These are phyloP conservation scores for Scartelaos histophorus DNA, from an alignment of 2,113 vertebrate genomes.

Conservation along the genomic window DNA sequence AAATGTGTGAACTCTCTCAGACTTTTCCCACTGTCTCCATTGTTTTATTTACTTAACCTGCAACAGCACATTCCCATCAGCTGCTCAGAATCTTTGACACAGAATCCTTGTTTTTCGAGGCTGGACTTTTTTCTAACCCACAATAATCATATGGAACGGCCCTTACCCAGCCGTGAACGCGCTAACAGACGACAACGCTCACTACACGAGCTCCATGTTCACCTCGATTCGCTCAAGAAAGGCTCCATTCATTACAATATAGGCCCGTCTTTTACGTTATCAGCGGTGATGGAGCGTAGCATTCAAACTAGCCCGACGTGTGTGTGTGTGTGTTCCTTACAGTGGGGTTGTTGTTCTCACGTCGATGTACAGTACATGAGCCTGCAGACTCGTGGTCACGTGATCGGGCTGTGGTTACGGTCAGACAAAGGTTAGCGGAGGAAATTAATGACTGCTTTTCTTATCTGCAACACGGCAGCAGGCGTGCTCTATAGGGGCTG, in stretches of 20 bases:
- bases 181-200: not conserved
- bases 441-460: not conserved
- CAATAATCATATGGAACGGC: conserved; percentile 8
- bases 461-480: not conserved
- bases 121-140: too few relatives aligned
- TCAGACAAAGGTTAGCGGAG: not conserved
- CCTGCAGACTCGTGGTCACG: not conserved
- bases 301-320: conserved; percentile 18
- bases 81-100: not conserved
- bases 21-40: too few relatives aligned
- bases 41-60: not conserved
- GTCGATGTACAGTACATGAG: conserved; percentile 5
- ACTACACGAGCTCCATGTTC: conserved; percentile 26
- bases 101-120: conserved; percentile 44
- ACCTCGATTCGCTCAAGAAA: conserved; percentile 41
- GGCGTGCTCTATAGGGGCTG: not conserved
- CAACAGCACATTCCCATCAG: not conserved
- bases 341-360: conserved; percentile 9
- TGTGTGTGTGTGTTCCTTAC: not conserved
- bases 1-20: too few relatives aligned
- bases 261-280: conserved; percentile 54
- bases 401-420: not conserved
- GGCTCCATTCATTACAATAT: conserved; percentile 62
- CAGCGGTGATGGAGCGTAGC: conserved; percentile 40
- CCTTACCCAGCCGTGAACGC: not conserved